phyloP scores from a whole-genome alignment of 2,797 vertebrate species.

The Cossypha polioptera region DNA sequence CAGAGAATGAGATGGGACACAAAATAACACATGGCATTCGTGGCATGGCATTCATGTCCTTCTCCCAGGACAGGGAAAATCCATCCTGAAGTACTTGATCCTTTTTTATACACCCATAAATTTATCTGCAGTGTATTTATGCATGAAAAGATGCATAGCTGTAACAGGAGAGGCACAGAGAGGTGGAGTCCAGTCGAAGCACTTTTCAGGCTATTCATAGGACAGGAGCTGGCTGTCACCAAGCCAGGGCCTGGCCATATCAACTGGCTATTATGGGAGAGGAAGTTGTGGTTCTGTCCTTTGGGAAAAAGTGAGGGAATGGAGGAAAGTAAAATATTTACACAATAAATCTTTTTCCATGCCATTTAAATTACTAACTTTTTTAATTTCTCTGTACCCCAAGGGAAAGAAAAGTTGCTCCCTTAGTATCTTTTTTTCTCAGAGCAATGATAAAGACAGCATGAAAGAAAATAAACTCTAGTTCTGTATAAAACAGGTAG shows the following conservation, averaged over 20 bases:
- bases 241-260: not conserved
- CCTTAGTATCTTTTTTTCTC: not conserved
- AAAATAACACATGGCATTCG: not conserved
- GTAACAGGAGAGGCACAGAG: not conserved
- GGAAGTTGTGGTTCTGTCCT: not conserved
- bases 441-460: not conserved
- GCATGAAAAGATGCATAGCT: not conserved
- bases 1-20: not conserved
- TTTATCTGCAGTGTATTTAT: not conserved
- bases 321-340: not conserved
- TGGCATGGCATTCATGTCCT: not conserved
- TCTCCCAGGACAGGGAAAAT: not conserved
- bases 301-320: not conserved
- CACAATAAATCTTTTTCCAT: not conserved
- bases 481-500: not conserved
- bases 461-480: not conserved
- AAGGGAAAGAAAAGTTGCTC: not conserved
- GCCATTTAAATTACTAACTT: not conserved
- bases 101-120: not conserved
- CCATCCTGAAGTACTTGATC: not conserved
- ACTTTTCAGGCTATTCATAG: not conserved
- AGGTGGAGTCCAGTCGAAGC: not conserved
- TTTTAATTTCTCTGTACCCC: not conserved
- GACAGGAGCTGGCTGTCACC: not conserved
- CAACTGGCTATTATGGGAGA: not conserved